phyloP scores from a whole-genome alignment of 2,888 invertebrate species.

The Lutraria lutraria region DNA sequence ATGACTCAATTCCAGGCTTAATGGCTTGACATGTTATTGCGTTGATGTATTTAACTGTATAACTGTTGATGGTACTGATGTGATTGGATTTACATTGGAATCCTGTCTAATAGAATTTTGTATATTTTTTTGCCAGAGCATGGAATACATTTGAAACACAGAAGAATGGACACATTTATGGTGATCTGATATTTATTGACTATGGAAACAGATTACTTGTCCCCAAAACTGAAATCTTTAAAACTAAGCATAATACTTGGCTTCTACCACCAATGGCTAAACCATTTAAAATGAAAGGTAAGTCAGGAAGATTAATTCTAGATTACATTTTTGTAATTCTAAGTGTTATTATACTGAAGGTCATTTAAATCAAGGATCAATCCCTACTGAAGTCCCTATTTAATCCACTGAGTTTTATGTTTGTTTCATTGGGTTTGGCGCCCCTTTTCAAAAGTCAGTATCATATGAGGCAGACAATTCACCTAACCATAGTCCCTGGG shows the following conservation, averaged over 20 bases:
- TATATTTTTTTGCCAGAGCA: constrained; percentile 41
- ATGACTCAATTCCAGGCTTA: no score
- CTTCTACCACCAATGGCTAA: constrained; percentile 62
- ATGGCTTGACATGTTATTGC: no score
- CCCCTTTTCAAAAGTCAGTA: no score
- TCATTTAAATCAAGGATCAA: background rate
- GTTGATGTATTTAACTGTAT: no score
- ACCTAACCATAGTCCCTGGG: no score
- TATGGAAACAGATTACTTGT: constrained; percentile 67
- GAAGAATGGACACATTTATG: constrained; percentile 33
- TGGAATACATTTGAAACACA: constrained; percentile 47
- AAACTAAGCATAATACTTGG: constrained; percentile 40
- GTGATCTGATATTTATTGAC: constrained; percentile 67
- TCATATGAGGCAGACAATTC: no score
- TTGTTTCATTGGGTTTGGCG: no score
- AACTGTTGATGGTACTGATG: no score
- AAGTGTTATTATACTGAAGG: background rate
- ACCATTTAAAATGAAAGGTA: constrained; percentile 67
- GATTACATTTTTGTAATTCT: no score
- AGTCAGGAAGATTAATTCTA: background rate
- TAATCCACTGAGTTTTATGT: no score
- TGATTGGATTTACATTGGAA: no score
- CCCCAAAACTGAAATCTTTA: constrained; percentile 36
- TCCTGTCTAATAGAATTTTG: no score
- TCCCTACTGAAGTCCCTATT: background rate